Evolutionary conservation across 2,797 vertebrate genomes (phyloP).

Genomic region (Orientallactaga sibirica): DNA sequence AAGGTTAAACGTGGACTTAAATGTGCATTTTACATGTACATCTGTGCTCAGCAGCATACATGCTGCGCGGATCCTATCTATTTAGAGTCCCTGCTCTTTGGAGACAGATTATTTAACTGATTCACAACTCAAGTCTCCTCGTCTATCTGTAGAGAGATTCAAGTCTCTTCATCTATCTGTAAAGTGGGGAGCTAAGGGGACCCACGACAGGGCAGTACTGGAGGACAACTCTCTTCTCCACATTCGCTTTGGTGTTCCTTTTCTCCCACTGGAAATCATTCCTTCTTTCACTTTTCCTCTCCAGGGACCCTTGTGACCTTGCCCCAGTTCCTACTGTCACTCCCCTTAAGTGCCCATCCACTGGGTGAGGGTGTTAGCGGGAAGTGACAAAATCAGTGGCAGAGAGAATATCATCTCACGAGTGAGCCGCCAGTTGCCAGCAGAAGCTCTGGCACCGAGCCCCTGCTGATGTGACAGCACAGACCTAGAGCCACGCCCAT

Average conservation of each 20-base stretch:
- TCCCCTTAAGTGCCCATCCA: background rate
- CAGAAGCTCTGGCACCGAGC: background rate
- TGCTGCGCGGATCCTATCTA: background rate
- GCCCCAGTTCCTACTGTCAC: background rate
- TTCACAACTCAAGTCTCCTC: too few species aligned
- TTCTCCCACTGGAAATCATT: background rate
- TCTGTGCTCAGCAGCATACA: background rate
- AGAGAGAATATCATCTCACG: background rate
- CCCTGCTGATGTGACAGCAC: background rate
- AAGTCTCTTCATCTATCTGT: background rate
- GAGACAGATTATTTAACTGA: background rate
- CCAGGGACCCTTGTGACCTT: background rate
- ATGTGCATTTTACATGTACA: background rate
- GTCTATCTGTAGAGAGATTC: too few species aligned
- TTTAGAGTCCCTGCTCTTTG: background rate
- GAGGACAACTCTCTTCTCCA: background rate
- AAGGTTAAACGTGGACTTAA: constrained; percentile 7
- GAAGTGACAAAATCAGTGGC: background rate
- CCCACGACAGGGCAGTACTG: background rate
- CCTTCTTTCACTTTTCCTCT: background rate
- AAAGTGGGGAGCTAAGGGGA: background rate
- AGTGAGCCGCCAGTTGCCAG: background rate
- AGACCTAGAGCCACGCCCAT: background rate
- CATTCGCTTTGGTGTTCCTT: background rate
- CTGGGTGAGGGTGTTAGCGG: background rate